A percentile compares a stretch with the other conserved stretches of the same genome.
phyloP scores from a whole-genome alignment of 2,113 vertebrate genomes.

The Campylomormyrus tamandua region DNA sequence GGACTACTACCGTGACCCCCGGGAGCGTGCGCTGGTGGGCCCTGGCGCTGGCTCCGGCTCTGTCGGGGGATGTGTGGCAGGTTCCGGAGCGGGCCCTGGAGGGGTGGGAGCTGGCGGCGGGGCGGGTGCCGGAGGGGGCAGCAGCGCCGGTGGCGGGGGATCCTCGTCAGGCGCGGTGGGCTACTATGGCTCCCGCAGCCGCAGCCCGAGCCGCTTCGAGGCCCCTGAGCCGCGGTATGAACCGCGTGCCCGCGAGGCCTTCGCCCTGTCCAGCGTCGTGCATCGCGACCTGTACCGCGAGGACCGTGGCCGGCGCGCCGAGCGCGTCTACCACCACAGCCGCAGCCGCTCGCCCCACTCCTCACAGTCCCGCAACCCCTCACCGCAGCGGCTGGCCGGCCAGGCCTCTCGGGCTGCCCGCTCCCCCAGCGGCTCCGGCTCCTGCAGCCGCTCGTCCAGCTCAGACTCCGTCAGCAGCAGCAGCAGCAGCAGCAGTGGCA shows the following conservation, averaged over 20 bases:
- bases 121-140: slow-evolving; percentile 27
- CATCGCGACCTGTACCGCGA: slow-evolving; percentile 94
- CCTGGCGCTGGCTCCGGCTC: slow-evolving; percentile 47
- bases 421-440: slow-evolving; percentile 85
- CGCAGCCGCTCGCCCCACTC: slow-evolving; percentile 93
- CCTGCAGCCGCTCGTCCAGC: slow-evolving; percentile 85
- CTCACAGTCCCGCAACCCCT: slow-evolving; percentile 96
- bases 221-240: slow-evolving; percentile 90
- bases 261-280: slow-evolving; percentile 84
- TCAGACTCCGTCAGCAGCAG: slow-evolving; percentile 96
- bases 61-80: slow-evolving; percentile 55
- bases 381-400: slow-evolving; percentile 82
- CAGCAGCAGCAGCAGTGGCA: slow-evolving; percentile 93
- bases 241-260: slow-evolving; percentile 85
- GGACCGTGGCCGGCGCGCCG: slow-evolving; percentile 77
- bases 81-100: slow-evolving; percentile 65
- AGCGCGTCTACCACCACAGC: slow-evolving; percentile 91
- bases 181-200: slow-evolving; percentile 91
- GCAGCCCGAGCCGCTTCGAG: slow-evolving; percentile 92
- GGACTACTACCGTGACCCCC: slow-evolving; percentile 92
- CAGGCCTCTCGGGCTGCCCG: slow-evolving; percentile 79
- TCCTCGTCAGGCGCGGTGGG: slow-evolving; percentile 57
- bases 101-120: slow-evolving; percentile 57
- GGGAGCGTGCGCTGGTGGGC: slow-evolving; percentile 77
- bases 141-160: slow-evolving; percentile 39